Conservation (phyloP, 2,888 invertebrate species). For the Drosophila limbata region DNA sequence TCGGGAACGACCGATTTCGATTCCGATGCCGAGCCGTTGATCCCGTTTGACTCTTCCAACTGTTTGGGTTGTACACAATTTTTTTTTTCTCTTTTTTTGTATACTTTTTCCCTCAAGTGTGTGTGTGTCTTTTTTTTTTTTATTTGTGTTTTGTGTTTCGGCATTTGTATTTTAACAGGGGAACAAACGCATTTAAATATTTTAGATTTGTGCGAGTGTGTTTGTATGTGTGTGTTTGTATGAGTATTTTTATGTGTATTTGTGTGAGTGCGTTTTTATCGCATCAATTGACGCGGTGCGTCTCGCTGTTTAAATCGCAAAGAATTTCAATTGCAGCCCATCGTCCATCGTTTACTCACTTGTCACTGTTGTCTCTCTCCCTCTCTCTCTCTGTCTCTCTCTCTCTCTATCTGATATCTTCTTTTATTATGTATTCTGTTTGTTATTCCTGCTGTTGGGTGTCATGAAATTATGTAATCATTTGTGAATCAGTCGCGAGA, state of each 20-base stretch:
- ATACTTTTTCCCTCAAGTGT: conserved; percentile 22
- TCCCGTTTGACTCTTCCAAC: conserved; percentile 76
- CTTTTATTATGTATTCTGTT: conserved; percentile 14
- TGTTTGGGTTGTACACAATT: conserved; percentile 55
- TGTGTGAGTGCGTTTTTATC: conserved; percentile 46
- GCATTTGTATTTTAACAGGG: conserved; percentile 63
- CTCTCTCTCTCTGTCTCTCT: neutral
- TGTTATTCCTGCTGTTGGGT: conserved; percentile 6
- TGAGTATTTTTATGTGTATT: conserved; percentile 27
- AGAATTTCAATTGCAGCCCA: conserved; percentile 62
- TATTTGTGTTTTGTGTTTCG: conserved; percentile 32
- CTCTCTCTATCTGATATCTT: neutral
- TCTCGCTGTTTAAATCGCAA: conserved; percentile 49
- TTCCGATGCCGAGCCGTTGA: conserved; percentile 66
- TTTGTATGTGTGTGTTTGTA: conserved; percentile 20
- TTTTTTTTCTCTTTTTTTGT: conserved; percentile 17
- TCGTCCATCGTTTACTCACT: conserved; percentile 16
- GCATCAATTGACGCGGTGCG: conserved; percentile 52
- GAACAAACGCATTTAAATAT: conserved; percentile 77
- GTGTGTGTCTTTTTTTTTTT: conserved; percentile 4
- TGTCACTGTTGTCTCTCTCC: neutral
- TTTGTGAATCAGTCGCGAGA: conserved; percentile 29
- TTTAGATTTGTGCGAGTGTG: conserved; percentile 38
- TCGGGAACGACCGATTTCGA: conserved; percentile 62
- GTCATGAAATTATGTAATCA: conserved; percentile 54